phyloP scores from a whole-genome alignment of 1,140 invertebrate species.

The Pygmarrhopalites habei region DNA sequence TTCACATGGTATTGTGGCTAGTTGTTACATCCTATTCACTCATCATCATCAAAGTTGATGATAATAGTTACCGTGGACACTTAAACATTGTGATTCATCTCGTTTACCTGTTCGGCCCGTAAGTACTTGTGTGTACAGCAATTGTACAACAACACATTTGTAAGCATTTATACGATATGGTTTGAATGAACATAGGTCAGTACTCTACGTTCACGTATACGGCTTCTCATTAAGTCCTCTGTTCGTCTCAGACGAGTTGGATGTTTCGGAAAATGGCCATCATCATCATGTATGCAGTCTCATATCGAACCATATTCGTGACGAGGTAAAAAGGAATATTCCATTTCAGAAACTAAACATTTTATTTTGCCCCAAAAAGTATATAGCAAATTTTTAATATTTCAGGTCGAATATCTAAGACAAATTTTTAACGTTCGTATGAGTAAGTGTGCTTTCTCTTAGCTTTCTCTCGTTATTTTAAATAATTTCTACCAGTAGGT shows the following conservation, averaged over 20 bases:
- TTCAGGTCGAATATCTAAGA: slow-evolving; percentile 71
- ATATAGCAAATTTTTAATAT: no score
- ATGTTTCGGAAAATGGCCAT: slow-evolving; percentile 11
- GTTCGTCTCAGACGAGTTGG: slow-evolving; percentile 33
- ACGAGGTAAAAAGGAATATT: no score
- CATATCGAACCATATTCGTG: slow-evolving; percentile 55
- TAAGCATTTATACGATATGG: no score
- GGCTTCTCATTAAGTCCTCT: slow-evolving; percentile 48
- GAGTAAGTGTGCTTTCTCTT: no score
- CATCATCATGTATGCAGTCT: slow-evolving; percentile 47
- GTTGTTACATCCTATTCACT: slow-evolving; percentile 51
- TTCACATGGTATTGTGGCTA: slow-evolving; percentile 51
- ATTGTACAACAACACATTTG: no score
- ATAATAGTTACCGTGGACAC: slow-evolving; percentile 5
- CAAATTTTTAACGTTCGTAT: slow-evolving; percentile 80
- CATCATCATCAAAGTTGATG: not conserved
- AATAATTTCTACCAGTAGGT: no score
- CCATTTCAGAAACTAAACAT: no score
- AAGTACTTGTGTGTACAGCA: no score
- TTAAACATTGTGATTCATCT: slow-evolving; percentile 16
- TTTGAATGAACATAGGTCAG: no score
- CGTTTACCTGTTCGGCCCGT: slow-evolving; percentile 77
- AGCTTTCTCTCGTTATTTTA: no score
- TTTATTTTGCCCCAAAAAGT: no score
- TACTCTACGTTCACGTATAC: slow-evolving; percentile 67